Evolutionary conservation across 2,113 vertebrate species (phyloP), one percentile per base, ranked within the genome.

Genomic region (Ameiurus melas): DNA sequence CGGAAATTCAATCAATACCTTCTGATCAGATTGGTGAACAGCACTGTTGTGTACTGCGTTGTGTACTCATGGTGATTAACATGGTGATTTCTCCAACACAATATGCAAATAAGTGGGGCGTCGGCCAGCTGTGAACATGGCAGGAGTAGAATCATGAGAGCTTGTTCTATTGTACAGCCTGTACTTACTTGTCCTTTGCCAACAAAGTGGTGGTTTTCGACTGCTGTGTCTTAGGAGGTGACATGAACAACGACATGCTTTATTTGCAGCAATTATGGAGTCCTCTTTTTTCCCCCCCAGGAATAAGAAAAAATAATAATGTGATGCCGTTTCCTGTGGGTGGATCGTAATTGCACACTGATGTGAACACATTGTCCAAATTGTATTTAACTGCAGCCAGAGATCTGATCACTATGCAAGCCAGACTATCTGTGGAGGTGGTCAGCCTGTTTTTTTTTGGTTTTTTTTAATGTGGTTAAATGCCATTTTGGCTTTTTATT

Each of bases 261-360:
- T 33, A 7, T 57, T 57, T 19, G 16, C 53, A 33, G 53, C 27
- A 71, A 71, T 71, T 8, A 4, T 2, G 6, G 13, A 17, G 68
- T 71, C 68, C 17, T 36, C n/a, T 33, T 33, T 33, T 36, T 20
- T 16, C 3, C 13, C 16, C 30, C 16, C 14, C 14, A 43, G 22
- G 73, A 47, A 7, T 25, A 0, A 77, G 27, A 77, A 73, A 47
- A n/a, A 47, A 51, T 80, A 79, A 80, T 20, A 30, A 57, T 0
- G 51, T 80, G 78, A 80, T 57, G 78, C 78, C 3, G 9, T 55
- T 80, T 80, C 47, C 78, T 80, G 51, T 33, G 51, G 78, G 78
- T 30, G 51, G 27, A 80, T 55, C 51, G 51, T 80, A 80, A 80
- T 80, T 57, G n/a, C 78, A 80, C 47, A 14, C 27, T 79, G 47